These are phyloP conservation scores for Hippopotamyrus pictus DNA, from an alignment of 2,797 vertebrate species.

Conservation along the genomic window DNA sequence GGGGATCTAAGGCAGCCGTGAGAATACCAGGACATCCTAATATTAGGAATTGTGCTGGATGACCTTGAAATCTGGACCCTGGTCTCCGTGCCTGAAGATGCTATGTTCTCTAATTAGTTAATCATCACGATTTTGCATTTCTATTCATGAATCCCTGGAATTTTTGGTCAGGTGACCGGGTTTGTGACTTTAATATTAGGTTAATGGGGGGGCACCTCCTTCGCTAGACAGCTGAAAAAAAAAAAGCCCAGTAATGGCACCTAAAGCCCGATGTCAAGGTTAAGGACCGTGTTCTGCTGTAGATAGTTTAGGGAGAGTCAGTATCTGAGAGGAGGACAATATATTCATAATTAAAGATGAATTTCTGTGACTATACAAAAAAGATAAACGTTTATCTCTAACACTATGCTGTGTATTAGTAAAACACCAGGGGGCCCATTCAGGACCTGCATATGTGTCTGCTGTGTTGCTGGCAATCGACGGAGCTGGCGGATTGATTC, in stretches of 20 bases:
- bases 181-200: not conserved
- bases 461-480: not conserved
- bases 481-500: not conserved
- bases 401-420: not conserved
- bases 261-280: not conserved
- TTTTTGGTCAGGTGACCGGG: not conserved
- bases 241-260: not conserved
- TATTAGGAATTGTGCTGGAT: not conserved
- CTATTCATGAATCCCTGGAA: not conserved
- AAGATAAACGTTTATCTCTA: not conserved
- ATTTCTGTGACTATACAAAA: not conserved
- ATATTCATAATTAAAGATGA: not conserved
- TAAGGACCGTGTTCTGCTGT: not conserved
- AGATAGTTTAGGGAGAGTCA: not conserved
- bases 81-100: not conserved
- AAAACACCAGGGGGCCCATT: not conserved
- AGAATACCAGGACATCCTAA: not conserved
- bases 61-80: not conserved
- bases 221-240: not conserved
- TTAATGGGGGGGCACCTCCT: not conserved
- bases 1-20: not conserved
- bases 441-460: not conserved
- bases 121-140: not conserved
- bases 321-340: not conserved
- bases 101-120: not conserved